Percentiles rank a stretch among this genome's conserved stretches.
Evolutionary conservation across 1,140 invertebrate species (phyloP).

Genomic region (Macrobrachium rosenbergii): DNA sequence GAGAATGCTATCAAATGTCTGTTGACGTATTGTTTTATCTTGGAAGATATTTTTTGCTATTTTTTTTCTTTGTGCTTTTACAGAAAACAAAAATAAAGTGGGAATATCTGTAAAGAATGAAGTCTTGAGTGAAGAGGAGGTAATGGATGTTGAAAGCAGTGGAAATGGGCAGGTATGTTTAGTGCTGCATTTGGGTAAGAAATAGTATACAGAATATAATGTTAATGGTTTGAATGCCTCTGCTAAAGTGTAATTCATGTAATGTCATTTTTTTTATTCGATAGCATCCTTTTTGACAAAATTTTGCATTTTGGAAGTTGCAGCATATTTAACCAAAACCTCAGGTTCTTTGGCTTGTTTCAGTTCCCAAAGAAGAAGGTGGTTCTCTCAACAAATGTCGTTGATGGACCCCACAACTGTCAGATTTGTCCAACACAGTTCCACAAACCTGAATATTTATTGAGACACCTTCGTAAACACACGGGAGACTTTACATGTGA

Average conservation of each 20-base stretch:
- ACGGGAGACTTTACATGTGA: conserved; percentile 52
- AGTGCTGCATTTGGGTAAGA: not conserved
- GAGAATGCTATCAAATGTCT: not conserved
- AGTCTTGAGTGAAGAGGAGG: conserved; percentile 14
- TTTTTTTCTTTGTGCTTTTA: no score
- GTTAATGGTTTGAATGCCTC: not conserved
- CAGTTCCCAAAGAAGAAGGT: conserved; percentile 33
- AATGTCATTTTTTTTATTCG: not conserved
- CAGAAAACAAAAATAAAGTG: not conserved
- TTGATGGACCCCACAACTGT: conserved; percentile 41
- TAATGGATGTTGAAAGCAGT: not conserved
- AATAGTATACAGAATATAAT: not conserved
- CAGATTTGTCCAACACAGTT: conserved; percentile 43
- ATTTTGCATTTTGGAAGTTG: not conserved
- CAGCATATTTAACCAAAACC: not conserved
- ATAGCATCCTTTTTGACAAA: not conserved
- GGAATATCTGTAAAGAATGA: conserved; percentile 7
- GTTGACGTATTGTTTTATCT: not conserved
- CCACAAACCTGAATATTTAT: conserved; percentile 41
- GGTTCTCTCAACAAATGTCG: conserved; percentile 33
- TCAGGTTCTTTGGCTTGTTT: not conserved
- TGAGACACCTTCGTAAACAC: conserved; percentile 51
- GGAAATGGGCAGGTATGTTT: not conserved
- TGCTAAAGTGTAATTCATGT: no score
- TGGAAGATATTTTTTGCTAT: not conserved